Percentiles rank a stretch among this genome's conserved stretches.
Evolutionary conservation across 2,888 invertebrate species (phyloP).

Genomic region (Melolontha melolontha): DNA sequence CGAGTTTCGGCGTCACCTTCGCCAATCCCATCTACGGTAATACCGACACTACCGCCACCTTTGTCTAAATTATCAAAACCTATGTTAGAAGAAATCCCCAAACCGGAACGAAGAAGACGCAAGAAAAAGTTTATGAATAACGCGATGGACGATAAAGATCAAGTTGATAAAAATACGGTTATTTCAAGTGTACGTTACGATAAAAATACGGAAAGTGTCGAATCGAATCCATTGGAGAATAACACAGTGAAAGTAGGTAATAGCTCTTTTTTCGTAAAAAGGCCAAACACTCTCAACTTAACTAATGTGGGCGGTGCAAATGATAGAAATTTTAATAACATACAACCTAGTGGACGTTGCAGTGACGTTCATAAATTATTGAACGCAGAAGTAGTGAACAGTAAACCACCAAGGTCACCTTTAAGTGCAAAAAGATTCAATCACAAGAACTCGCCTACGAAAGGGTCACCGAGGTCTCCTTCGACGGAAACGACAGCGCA

Average conservation of each 20-base stretch:
- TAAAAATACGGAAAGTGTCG: slow-evolving; percentile 47
- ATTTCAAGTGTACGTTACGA: slow-evolving; percentile 48
- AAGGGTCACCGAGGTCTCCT: slow-evolving; percentile 46
- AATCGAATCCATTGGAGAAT: slow-evolving; percentile 29
- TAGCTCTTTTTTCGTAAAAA: slow-evolving; percentile 51
- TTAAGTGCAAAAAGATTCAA: slow-evolving; percentile 55
- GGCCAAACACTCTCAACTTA: slow-evolving; percentile 56
- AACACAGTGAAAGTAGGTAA: slow-evolving; percentile 42
- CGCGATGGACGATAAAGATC: slow-evolving; percentile 59
- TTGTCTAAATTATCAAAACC: not conserved
- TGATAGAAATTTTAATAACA: slow-evolving; percentile 49
- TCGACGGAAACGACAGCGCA: slow-evolving; percentile 40
- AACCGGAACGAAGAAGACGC: slow-evolving; percentile 21
- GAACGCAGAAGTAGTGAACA: slow-evolving; percentile 55
- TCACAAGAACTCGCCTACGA: slow-evolving; percentile 48
- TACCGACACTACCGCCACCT: not conserved
- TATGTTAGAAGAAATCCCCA: slow-evolving; percentile 20
- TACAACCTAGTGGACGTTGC: slow-evolving; percentile 60
- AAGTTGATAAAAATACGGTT: slow-evolving; percentile 53
- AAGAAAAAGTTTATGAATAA: slow-evolving; percentile 33
- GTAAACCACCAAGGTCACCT: slow-evolving; percentile 62
- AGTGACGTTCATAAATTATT: slow-evolving; percentile 60
- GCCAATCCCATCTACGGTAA: no score
- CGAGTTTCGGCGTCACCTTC: not conserved
- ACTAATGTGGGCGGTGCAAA: slow-evolving; percentile 21